These are phyloP conservation scores for Tortricodes alternella DNA, from an alignment of 2,888 invertebrate genomes.

Conservation along the genomic window DNA sequence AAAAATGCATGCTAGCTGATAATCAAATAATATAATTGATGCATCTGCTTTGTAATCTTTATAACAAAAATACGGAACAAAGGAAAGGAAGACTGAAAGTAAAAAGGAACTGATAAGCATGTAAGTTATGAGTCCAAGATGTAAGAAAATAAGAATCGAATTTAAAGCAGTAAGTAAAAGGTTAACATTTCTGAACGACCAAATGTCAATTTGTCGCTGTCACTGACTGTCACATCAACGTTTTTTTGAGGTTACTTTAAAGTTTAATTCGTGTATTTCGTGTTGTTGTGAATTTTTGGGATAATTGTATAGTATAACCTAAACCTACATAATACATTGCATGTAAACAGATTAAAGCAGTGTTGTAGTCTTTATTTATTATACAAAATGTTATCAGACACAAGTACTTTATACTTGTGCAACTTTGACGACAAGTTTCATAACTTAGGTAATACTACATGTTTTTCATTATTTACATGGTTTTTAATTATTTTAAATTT, in stretches of 20 bases:
- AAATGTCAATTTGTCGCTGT: slow-evolving; percentile 10
- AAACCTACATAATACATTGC: not conserved
- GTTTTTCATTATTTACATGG: slow-evolving; percentile 1
- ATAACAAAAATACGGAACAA: too few species aligned
- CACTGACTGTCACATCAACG: not conserved
- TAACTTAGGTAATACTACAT: slow-evolving; percentile 51
- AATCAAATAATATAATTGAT: not conserved
- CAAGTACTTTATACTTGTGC: slow-evolving; percentile 54
- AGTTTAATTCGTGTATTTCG: slow-evolving; percentile 16
- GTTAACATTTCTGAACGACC: slow-evolving; percentile 10
- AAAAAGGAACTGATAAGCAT: too few species aligned
- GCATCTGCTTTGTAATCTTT: too few species aligned
- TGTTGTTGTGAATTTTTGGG: not conserved
- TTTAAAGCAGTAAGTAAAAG: too few species aligned
- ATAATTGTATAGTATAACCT: slow-evolving; percentile 2
- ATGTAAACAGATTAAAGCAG: not conserved
- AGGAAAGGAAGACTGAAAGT: too few species aligned
- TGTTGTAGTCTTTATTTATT: not conserved
- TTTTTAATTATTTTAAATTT: not conserved
- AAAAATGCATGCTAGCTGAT: not conserved
- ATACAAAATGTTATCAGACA: slow-evolving; percentile 14
- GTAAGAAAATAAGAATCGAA: too few species aligned
- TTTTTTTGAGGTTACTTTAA: slow-evolving; percentile 16
- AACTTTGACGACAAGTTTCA: slow-evolving; percentile 62
- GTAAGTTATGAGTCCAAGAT: too few species aligned